phyloP scores from a whole-genome alignment of 2,888 invertebrate species.

The Drosophila putrida region DNA sequence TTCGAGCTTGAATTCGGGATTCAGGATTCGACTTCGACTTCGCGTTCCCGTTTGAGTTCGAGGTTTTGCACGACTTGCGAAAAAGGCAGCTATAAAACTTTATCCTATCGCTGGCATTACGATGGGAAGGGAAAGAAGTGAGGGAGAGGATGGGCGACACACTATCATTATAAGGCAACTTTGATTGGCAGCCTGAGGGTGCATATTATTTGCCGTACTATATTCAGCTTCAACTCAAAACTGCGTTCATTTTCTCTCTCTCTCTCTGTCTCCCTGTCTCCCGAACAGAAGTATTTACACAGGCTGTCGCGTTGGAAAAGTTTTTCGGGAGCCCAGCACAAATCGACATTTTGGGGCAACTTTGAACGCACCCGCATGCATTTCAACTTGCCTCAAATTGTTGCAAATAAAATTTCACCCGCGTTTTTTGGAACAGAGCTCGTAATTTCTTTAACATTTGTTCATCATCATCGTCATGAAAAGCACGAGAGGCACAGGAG shows the following conservation, averaged over 20 bases:
- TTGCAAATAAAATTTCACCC: conserved; percentile 71
- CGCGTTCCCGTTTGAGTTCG: conserved; percentile 7
- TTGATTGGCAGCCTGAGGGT: conserved; percentile 65
- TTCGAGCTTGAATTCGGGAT: neutral
- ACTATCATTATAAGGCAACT: conserved; percentile 51
- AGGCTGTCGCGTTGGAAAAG: conserved; percentile 73
- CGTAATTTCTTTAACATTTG: conserved; percentile 82
- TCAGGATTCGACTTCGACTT: neutral
- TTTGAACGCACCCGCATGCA: conserved; percentile 78
- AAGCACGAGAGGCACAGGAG: conserved; percentile 1
- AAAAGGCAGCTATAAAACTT: conserved; percentile 41
- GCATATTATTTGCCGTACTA: conserved; percentile 56
- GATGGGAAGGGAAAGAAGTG: neutral
- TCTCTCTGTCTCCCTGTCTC: neutral
- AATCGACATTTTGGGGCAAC: conserved; percentile 71
- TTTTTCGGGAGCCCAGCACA: conserved; percentile 47
- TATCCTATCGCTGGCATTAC: conserved; percentile 8
- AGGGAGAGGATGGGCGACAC: neutral
- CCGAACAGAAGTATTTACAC: conserved; percentile 57
- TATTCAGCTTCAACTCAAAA: conserved; percentile 27
- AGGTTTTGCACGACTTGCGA: conserved; percentile 38
- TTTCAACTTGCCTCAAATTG: conserved; percentile 70
- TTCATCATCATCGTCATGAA: conserved; percentile 60
- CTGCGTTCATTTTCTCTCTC: neutral
- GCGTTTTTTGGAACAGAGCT: conserved; percentile 66